phyloP scores from a whole-genome alignment of 2,888 invertebrate species.

The Melanophora roralis region DNA sequence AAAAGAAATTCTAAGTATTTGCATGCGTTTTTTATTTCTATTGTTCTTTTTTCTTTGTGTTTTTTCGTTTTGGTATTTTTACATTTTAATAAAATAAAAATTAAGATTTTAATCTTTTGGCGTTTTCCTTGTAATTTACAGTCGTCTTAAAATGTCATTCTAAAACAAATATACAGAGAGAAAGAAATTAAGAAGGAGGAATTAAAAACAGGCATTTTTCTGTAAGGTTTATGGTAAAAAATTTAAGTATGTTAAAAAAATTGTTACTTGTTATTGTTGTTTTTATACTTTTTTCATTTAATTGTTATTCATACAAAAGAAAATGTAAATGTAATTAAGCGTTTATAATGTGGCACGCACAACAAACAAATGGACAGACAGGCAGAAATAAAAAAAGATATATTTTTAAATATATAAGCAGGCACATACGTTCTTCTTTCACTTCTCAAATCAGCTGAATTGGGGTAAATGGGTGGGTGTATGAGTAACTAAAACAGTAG shows the following conservation, averaged over 20 bases:
- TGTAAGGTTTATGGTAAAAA: conserved; percentile 35
- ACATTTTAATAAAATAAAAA: conserved; percentile 53
- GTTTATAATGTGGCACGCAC: conserved; percentile 63
- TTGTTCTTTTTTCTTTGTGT: neutral
- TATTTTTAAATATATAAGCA: conserved; percentile 20
- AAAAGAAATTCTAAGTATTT: conserved; percentile 1
- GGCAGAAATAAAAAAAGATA: conserved; percentile 28
- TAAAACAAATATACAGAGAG: neutral
- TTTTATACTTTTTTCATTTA: conserved; percentile 36
- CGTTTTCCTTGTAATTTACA: conserved; percentile 57
- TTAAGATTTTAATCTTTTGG: conserved; percentile 60
- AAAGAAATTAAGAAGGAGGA: conserved; percentile 29
- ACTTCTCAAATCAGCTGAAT: neutral
- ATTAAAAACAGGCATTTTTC: conserved; percentile 55
- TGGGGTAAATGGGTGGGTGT: neutral
- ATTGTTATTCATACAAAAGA: conserved; percentile 54
- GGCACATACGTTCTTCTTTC: conserved; percentile 39
- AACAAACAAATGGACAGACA: conserved; percentile 40
- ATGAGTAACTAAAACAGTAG: conserved; percentile 26
- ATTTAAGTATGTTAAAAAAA: conserved; percentile 51
- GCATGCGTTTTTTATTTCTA: neutral
- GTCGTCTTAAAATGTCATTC: conserved; percentile 61
- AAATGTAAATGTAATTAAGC: conserved; percentile 64
- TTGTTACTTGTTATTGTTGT: conserved; percentile 31
- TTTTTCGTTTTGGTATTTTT: conserved; percentile 34